Base-by-base conservation (phyloP, 2,888 invertebrate species). In the Malthinus seriepunctatus region DNA sequence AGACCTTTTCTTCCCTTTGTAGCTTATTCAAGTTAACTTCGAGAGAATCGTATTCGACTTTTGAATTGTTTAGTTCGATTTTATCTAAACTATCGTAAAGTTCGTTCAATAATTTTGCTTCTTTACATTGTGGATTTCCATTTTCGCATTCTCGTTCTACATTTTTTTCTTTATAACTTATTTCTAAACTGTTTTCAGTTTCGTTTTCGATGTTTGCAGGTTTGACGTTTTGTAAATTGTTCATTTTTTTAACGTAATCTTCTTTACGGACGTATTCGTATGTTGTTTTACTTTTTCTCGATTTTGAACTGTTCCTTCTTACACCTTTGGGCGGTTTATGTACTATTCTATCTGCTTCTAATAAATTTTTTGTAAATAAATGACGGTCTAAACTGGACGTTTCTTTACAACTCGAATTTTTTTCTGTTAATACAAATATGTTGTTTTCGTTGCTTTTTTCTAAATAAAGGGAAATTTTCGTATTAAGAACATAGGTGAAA, bases 251-350 rank as follows among this genome's bases (percentile, higher is more conserved):
- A 23, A 60, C 47, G 60, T 73, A 77, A 56, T 79, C 78, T 32
- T 78, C 78, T 56, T 78, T 79, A 49, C 71, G 72, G n/a, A 79
- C 71, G 55, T 79, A 79, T 53, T 79, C 78, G 62, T 79, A 79
- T 1, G 73, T 71, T 0, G 75, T 78, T 62, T 74, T 75, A 3
- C 71, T 69, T 60, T 75, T 76, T 45, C 74, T 65, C 2, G 67
- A 70, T 65, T 76, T 78, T 12, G 88, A 88, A 3, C 87, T 87
- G 7, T 88, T 87, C 37, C 88, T 79, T 50, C 88, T 83, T 0
- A 86, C 83, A 0, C 88, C 88, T 73, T 89, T 88, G 0, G 89
- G 90, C 0, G 89, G 90, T 69, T 90, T 90, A 67, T 90, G 89
- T 0, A 86, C 86, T 0, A 89, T 86, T 69, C 76, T 77, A 53